Evolutionary conservation across 2,888 invertebrate species (phyloP), one percentile per base, ranked within the genome.

Genomic region (Nasonovia ribisnigri): DNA sequence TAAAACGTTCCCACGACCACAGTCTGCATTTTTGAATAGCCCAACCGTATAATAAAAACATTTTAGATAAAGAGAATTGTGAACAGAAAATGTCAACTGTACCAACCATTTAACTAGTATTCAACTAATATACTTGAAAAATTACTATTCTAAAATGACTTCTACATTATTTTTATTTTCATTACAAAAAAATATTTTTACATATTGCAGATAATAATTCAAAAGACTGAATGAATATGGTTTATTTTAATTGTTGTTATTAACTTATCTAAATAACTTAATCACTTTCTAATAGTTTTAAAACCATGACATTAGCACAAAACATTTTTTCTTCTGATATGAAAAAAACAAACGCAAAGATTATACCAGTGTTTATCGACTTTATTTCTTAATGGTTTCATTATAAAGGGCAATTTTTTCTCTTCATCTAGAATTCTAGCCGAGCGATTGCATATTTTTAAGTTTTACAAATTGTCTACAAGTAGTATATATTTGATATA

Each of bases 1-100:
- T 92, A 92, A 88, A 92, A 88, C 43, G 88, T 92, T 92, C 92
- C 92, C 92, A 92, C 92, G 92, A 77, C 43, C 67, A 88, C 60
- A 13, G 60, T 91, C 46, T 57, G 87, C 16, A 48, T 86, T 92
- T 92, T 87, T 46, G 57, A 91, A 91, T 84, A 57, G 84, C 84
- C n/a, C 24, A 91, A 57, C 54, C 10, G 26, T 84, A 36, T 77
- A 36, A 60, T 91, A 84, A 60, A 89, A 29, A 60, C 26, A 57
- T 57, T 89, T 60, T 46, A 16, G 36, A 88, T 11, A 24, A 88
- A 42, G 26, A 84, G 29, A 42, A 91, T 16, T 1, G 26, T 29
- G n/a, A n/a, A 90, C 11, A 24, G 0, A 51, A 90, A 77, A 77
- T 51, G 77, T 13, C 51, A 77, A 77, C 90, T 36, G 20, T 0